These are phyloP conservation scores for Apamea sordens DNA, from an alignment of 2,888 invertebrate genomes.

Conservation along the genomic window DNA sequence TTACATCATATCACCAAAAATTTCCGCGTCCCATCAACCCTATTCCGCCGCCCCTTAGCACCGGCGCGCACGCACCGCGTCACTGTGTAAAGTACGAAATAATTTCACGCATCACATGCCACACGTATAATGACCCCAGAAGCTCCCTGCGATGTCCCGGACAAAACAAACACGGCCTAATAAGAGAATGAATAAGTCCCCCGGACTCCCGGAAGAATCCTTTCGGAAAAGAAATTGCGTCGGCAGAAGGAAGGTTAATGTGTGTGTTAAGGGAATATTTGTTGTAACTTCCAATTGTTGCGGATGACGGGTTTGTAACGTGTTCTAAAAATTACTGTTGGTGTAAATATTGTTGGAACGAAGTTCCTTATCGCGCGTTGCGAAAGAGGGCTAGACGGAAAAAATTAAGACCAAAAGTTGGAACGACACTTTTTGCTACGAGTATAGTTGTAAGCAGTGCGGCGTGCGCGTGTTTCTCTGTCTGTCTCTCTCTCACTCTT, in stretches of 20 bases:
- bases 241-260: constrained; percentile 58
- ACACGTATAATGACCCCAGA: constrained; percentile 87
- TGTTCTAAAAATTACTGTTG: background rate
- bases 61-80: constrained; percentile 84
- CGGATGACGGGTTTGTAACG: constrained; percentile 1
- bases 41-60: constrained; percentile 69
- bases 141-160: constrained; percentile 75
- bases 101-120: constrained; percentile 90
- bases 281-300: constrained; percentile 46
- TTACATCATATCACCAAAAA: background rate
- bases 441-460: no score
- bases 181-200: constrained; percentile 78
- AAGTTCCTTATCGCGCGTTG: no score
- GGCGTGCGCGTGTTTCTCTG: no score
- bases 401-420: no score
- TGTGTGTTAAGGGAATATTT: constrained; percentile 63
- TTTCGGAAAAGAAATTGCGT: constrained; percentile 74
- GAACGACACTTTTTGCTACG: no score
- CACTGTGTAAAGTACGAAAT: constrained; percentile 90
- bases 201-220: constrained; percentile 66
- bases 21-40: constrained; percentile 71
- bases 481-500: no score
- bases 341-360: no score
- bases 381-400: no score
- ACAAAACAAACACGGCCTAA: constrained; percentile 86